phyloP scores from a whole-genome alignment of 2,888 invertebrate species.

The Andrena bucephala region DNA sequence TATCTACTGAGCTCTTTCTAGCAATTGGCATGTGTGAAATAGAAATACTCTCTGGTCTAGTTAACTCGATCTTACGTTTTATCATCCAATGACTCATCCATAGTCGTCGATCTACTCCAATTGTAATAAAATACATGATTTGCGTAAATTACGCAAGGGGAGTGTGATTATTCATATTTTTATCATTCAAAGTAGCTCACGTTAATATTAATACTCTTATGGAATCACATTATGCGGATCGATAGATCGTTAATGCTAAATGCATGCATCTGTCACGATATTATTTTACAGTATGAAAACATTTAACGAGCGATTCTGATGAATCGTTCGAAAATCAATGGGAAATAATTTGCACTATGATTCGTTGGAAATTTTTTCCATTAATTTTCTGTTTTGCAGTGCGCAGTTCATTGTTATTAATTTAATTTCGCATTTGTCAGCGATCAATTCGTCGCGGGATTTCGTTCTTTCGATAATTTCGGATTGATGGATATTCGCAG shows the following conservation, averaged over 20 bases:
- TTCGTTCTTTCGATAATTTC: slow-evolving; percentile 7
- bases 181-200: not conserved
- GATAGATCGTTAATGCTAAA: not conserved
- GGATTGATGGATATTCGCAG: slow-evolving; percentile 17
- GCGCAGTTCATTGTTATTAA: not conserved
- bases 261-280: not conserved
- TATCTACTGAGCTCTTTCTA: slow-evolving; percentile 20
- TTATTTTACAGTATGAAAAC: not conserved
- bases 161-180: not conserved
- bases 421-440: slow-evolving; percentile 3
- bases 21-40: slow-evolving; percentile 7
- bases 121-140: not conserved
- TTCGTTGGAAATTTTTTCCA: not conserved
- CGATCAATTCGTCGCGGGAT: not conserved
- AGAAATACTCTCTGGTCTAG: slow-evolving; percentile 22
- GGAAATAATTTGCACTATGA: not conserved
- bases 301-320: not conserved
- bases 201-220: slow-evolving; percentile 8
- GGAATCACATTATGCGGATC: not conserved
- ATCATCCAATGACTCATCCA: slow-evolving; percentile 24
- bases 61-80: slow-evolving; percentile 25
- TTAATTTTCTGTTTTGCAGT: not conserved
- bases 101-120: not conserved
- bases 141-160: not conserved
- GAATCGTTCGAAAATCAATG: no score